phyloP scores from a whole-genome alignment of 1,140 invertebrate genomes.

The Pseudomyrmex cubaensis region DNA sequence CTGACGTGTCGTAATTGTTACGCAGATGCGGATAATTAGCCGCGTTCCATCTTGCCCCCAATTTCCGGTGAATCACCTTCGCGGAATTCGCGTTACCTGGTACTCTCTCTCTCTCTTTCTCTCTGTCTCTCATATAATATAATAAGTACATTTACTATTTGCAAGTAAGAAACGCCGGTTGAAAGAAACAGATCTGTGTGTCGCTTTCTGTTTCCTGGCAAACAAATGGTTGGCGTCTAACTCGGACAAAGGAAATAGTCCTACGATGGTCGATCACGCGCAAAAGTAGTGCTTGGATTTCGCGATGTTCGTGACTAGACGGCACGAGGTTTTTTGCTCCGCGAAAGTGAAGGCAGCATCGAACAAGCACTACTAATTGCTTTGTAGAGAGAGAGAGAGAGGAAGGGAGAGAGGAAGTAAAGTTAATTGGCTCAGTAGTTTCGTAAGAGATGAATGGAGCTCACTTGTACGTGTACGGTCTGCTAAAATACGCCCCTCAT shows the following conservation, averaged over 20 bases:
- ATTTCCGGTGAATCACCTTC: background rate
- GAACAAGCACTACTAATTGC: constrained; percentile 55
- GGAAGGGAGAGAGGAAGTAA: constrained; percentile 2
- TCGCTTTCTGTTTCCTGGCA: background rate
- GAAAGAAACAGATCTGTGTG: background rate
- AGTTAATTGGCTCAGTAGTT: constrained; percentile 57
- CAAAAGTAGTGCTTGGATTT: background rate
- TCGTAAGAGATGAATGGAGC: constrained; percentile 46
- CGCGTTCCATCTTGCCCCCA: background rate
- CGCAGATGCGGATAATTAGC: constrained; percentile 34
- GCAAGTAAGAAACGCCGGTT: background rate
- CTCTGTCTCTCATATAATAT: background rate
- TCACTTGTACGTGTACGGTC: constrained; percentile 20
- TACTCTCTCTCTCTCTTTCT: background rate
- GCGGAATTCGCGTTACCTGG: background rate
- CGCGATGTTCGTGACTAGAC: constrained; percentile 37
- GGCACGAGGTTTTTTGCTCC: constrained; percentile 18
- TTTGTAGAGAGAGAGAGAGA: constrained; percentile 22
- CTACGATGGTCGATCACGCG: background rate
- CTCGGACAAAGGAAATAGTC: constrained; percentile 9
- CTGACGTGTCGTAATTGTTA: constrained; percentile 36
- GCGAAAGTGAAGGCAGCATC: constrained; percentile 33
- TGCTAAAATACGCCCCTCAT: constrained; percentile 14
- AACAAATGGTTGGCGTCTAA: background rate
- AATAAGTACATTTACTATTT: background rate